Conservation (phyloP, 2,797 vertebrate species). For the Periophthalmus magnuspinnatus region DNA sequence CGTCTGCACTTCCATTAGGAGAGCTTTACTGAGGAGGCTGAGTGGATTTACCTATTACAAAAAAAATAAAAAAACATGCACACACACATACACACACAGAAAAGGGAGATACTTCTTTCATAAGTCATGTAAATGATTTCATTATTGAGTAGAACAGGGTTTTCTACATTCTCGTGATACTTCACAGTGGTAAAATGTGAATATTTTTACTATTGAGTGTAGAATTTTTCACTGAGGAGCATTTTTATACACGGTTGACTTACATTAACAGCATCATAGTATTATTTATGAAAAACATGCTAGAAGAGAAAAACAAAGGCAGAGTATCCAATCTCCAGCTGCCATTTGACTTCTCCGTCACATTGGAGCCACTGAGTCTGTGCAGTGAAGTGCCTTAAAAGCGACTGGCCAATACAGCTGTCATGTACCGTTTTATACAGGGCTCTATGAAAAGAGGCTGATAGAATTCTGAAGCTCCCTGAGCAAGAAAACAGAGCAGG, state of each 20-base stretch:
- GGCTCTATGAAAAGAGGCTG: conserved; percentile 10
- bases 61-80: neutral
- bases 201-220: no score
- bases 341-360: conserved; percentile 7
- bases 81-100: neutral
- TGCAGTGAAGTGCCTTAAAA: conserved; percentile 14
- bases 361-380: conserved; percentile 11
- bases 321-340: conserved; percentile 2
- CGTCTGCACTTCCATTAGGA: conserved; percentile 17
- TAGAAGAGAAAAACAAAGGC: neutral
- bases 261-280: neutral
- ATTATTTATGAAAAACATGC: neutral
- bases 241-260: neutral
- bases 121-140: neutral
- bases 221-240: no score
- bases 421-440: conserved; percentile 4
- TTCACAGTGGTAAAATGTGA: neutral
- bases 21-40: conserved; percentile 3
- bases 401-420: conserved; percentile 12
- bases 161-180: neutral
- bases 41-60: conserved; percentile 4
- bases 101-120: neutral
- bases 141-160: neutral
- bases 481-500: conserved; percentile 3
- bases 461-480: conserved; percentile 11